A percentile compares a stretch with the other conserved stretches of the same genome.
These are phyloP conservation scores for Microtus ochrogaster DNA, from an alignment of 2,113 vertebrate genomes.

Conservation along the genomic window DNA sequence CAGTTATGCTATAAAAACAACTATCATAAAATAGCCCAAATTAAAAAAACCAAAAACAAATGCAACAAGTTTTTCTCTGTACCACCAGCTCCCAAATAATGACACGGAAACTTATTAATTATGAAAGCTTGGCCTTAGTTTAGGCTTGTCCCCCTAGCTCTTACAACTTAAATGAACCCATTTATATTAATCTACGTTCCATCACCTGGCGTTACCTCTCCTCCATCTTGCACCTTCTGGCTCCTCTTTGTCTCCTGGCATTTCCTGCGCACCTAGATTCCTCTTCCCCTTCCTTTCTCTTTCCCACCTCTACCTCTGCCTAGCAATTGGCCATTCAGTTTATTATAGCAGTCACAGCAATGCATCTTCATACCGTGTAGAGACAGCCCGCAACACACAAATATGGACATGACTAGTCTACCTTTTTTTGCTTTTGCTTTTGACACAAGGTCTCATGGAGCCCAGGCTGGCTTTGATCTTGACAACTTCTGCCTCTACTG, in stretches of 20 bases:
- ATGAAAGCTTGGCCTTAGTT: not conserved
- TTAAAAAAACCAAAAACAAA: not conserved
- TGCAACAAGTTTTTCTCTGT: not conserved
- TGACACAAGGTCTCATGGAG: not conserved
- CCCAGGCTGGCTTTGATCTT: not conserved
- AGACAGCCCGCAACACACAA: not conserved
- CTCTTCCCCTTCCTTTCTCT: not conserved
- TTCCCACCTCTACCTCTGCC: not conserved
- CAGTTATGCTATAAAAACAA: not conserved
- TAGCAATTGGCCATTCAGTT: not conserved
- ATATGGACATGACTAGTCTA: not conserved
- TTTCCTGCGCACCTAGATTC: not conserved
- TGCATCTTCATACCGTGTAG: not conserved
- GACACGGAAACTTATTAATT: not conserved
- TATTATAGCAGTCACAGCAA: not conserved
- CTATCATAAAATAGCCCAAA: not conserved
- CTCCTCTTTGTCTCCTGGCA: not conserved
- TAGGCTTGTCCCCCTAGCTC: not conserved
- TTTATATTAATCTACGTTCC: not conserved
- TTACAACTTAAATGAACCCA: not conserved
- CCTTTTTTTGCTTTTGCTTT: not conserved
- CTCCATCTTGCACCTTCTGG: not conserved
- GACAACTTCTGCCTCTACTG: not conserved
- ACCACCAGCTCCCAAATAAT: not conserved
- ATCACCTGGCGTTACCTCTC: not conserved